Base-by-base conservation (phyloP, 2,797 vertebrate genomes). In the Poeciliopsis paucimaculata region DNA sequence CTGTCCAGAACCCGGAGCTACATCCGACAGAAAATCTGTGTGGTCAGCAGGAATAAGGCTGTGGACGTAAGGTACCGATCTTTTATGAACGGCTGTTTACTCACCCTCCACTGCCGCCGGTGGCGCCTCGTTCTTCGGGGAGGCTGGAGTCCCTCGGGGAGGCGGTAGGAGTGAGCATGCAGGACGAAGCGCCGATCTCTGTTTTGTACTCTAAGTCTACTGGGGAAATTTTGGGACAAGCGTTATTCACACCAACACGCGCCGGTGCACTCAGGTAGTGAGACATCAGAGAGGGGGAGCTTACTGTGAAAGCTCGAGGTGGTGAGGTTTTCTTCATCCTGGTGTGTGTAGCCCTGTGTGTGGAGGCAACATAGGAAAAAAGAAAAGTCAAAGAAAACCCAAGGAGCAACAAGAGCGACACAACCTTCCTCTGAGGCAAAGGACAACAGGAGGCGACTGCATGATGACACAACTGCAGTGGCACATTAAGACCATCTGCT, bases 81-180 rank as follows among this genome's bases (percentile, higher is more conserved):
- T 26, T 15, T 11, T 15, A 15, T 4, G 20, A 15, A 16, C 1
- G 9, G 4, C 31, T 11, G 11, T 66, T 13, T 76, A 55, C 96
- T 96, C 84, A 96, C 95, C 90, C 90, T 87, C 66, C 93, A 85
- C 90, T 90, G 46, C 87, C 89, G 80, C 93, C 78, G 70, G 82
- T 94, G 34, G 94, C 86, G 82, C 88, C 92, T 85, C 83, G 89
- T 13, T 96, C 95, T 72, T 96, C 95, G n/a, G 90, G 86, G 55
- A 84, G 80, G 76, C 89, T 79, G 0, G 90, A 85, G 76, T 94
- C 94, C 77, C 88, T 90, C 0, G 95, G 96, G 28, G 96, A 96
- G 55, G 96, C 94, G 0, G 95, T 95, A 70, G 96, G 96, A 36
- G 96, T 96, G 80, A 96, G 96, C 71, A 96, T 91, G 80, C 95